These are phyloP conservation scores for Pluvianellus socialis DNA, from an alignment of 2,113 vertebrate species.

Conservation along the genomic window DNA sequence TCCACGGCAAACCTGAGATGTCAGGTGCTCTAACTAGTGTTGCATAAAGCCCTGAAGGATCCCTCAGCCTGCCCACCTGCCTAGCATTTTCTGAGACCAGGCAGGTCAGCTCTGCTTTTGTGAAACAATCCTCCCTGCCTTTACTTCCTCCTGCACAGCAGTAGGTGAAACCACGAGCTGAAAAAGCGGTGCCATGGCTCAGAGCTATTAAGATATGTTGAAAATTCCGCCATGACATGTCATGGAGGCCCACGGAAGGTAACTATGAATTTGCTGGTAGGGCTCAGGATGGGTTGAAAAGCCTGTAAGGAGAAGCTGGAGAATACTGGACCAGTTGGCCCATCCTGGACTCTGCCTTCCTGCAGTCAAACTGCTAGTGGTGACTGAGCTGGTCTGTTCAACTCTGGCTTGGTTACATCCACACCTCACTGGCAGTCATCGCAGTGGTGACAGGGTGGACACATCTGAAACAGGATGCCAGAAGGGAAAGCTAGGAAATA, in stretches of 20 bases:
- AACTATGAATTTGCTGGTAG: background rate
- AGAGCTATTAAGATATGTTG: background rate
- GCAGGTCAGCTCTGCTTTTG: background rate
- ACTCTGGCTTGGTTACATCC: background rate
- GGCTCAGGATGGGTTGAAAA: background rate
- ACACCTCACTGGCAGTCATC: background rate
- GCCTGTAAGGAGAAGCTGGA: background rate
- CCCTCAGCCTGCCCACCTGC: background rate
- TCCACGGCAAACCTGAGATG: background rate
- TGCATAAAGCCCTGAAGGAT: background rate
- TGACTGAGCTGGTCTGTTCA: background rate
- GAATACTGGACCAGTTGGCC: background rate
- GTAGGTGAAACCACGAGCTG: background rate
- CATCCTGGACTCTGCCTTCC: background rate
- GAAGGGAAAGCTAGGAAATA: background rate
- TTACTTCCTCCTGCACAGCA: background rate
- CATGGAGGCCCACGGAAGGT: background rate
- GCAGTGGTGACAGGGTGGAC: background rate
- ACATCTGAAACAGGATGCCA: background rate
- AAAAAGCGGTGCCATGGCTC: background rate
- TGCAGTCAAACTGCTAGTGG: background rate
- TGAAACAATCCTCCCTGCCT: background rate
- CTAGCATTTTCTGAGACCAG: background rate
- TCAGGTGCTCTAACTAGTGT: background rate
- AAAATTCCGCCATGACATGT: background rate